Base-by-base conservation (phyloP, 2,888 invertebrate genomes). In the Reticulitermes lucifugus region DNA sequence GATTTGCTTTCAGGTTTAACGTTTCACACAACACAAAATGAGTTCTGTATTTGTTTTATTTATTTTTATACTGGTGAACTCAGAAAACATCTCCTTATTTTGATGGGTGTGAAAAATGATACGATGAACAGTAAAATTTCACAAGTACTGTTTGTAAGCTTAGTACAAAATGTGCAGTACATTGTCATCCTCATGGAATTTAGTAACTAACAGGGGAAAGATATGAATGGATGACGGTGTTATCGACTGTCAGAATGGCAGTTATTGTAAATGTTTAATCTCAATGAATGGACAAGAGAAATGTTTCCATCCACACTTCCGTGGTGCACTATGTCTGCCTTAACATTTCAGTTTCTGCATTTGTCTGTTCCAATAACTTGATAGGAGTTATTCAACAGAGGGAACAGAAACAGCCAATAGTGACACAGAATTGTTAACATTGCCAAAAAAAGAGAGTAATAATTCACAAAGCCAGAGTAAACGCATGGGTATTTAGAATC, bases 291-390 rank as follows among this genome's bases (percentile, higher is more conserved):
- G 43, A n/a, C 0, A 77, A 46, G 25, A 22, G 46, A 77, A n/a
- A 77, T 77, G 46, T 43, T 77, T 77, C 77, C 77, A 77, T 77
- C 77, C 77, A 77, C 77, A 46, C 14, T 46, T 51, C 77, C 46
- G 51, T 21, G 77, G 46, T n/a, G n/a, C 46, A 46, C 7, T 51
- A 46, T 73, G 41, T 46, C 51, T 77, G 77, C 77, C 41, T 73
- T 73, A 73, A 73, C 73, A n/a, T 35, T 51, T 51, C 22, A 77
- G 46, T 77, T 77, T 77, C 46, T 77, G 51, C 77, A 77, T 25
- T 77, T n/a, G 29, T 51, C 77, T 77, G 51, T 77, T 35, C 77
- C 77, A 41, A 43, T 77, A 77, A 77, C n/a, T 77, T 77, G 46
- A n/a, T 41, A 77, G 77, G n/a, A 43, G 41, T 46, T 6, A 41